These are phyloP conservation scores for Semotilus atromaculatus DNA, from an alignment of 2,797 vertebrate species.

Conservation along the genomic window DNA sequence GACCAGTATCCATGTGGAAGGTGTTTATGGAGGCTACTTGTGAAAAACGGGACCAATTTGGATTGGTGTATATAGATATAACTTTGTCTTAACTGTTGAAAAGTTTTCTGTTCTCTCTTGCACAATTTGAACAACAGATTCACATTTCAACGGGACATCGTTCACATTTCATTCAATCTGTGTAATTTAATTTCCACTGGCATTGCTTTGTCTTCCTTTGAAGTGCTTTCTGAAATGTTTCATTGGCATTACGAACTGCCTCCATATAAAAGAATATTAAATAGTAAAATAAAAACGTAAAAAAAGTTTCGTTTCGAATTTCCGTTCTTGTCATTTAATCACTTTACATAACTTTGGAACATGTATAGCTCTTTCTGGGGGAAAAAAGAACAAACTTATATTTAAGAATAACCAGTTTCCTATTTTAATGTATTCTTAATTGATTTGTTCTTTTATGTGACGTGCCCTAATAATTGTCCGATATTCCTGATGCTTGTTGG, in stretches of 20 bases:
- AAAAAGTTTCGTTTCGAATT: not conserved
- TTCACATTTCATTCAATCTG: not conserved
- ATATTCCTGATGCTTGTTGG: not conserved
- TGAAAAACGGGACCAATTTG: not conserved
- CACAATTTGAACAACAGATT: not conserved
- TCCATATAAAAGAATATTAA: not conserved
- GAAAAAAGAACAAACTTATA: not conserved
- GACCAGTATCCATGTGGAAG: not conserved
- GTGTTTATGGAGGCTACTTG: slow-evolving; percentile 29
- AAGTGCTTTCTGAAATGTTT: not conserved
- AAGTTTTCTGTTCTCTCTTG: not conserved
- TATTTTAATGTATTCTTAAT: not conserved
- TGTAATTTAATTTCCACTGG: not conserved
- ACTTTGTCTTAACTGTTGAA: not conserved
- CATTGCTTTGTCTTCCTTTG: not conserved
- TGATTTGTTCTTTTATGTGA: not conserved
- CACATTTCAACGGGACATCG: not conserved
- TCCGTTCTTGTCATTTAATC: not conserved
- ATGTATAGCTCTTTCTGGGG: not conserved
- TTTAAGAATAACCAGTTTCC: not conserved
- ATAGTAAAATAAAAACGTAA: not conserved
- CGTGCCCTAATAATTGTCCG: not conserved
- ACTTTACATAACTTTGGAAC: not conserved
- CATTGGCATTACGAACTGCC: not conserved
- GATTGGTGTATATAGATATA: not conserved